Evolutionary conservation across 2,797 vertebrate genomes (phyloP).

Genomic region (Phaenicophaeus curvirostris): DNA sequence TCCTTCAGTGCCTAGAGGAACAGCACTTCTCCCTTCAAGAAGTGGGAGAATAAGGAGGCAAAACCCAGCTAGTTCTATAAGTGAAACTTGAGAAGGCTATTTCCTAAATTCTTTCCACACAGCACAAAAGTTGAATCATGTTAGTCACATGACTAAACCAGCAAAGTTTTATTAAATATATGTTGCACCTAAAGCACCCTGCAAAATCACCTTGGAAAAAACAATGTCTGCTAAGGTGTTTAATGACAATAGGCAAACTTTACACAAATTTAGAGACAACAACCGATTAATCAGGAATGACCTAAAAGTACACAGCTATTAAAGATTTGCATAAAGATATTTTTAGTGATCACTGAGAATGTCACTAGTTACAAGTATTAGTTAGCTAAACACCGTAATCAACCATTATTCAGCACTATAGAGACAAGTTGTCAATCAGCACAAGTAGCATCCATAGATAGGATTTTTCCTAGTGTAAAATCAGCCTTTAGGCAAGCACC

Average conservation of each 20-base stretch:
- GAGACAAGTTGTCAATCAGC: not conserved
- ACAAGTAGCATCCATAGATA: not conserved
- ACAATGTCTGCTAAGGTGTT: not conserved
- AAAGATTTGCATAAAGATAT: not conserved
- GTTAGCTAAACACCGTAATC: not conserved
- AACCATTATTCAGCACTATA: not conserved
- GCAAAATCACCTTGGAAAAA: constrained; percentile 3
- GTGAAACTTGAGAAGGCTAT: not conserved
- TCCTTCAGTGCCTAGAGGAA: not conserved
- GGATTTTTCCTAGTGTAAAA: not conserved
- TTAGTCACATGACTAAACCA: not conserved
- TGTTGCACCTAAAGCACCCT: not conserved
- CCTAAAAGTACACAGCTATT: not conserved
- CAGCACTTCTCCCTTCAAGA: not conserved
- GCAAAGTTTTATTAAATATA: not conserved
- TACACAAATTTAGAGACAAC: not conserved
- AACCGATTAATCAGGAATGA: not conserved
- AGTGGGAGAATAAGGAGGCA: not conserved
- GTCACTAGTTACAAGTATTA: not conserved
- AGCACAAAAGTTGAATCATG: not conserved
- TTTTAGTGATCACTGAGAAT: not conserved
- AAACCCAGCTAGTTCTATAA: not conserved
- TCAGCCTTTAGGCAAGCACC: not conserved
- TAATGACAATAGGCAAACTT: not conserved
- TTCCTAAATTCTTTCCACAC: not conserved